Evolutionary conservation across 2,888 invertebrate species (phyloP).

Genomic region (Lordiphosa fenestrarum): DNA sequence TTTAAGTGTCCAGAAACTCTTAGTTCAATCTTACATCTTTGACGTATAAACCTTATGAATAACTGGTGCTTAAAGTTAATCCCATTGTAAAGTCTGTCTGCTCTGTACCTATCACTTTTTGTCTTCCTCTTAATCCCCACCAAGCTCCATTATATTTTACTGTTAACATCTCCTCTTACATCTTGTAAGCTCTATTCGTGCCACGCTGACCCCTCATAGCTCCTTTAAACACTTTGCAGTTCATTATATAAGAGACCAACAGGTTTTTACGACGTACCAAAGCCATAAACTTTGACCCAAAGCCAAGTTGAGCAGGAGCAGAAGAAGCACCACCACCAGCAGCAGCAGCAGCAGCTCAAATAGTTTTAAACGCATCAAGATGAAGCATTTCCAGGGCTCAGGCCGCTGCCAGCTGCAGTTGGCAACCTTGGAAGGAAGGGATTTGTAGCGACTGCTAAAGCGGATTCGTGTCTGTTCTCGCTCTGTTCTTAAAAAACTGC

Average conservation of each 20-base stretch:
- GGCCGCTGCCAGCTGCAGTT: conserved; percentile 34
- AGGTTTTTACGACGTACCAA: conserved; percentile 64
- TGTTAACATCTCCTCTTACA: conserved; percentile 57
- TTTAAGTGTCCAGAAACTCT: too few species aligned
- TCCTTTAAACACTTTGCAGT: conserved; percentile 34
- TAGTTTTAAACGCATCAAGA: conserved; percentile 61
- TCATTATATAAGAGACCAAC: conserved; percentile 53
- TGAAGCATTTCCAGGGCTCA: conserved; percentile 27
- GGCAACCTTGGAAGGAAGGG: conserved; percentile 24
- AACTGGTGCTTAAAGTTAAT: too few species aligned
- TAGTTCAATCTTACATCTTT: too few species aligned
- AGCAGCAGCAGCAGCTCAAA: conserved; percentile 62
- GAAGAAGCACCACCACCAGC: background rate
- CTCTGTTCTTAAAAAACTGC: conserved; percentile 41
- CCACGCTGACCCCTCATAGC: conserved; percentile 1
- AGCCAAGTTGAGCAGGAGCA: conserved; percentile 42
- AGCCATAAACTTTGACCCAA: conserved; percentile 71
- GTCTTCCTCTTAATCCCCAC: conserved; percentile 25
- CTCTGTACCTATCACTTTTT: background rate
- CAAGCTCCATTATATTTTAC: conserved; percentile 31
- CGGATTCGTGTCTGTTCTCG: conserved; percentile 27
- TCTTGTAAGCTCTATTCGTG: conserved; percentile 42
- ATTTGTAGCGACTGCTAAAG: conserved; percentile 30
- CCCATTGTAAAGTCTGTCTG: too few species aligned
- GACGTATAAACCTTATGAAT: too few species aligned